A percentile compares a stretch with the other conserved stretches of the same genome.
Evolutionary conservation across 2,113 vertebrate species (phyloP).

Genomic region (Suricata suricatta): DNA sequence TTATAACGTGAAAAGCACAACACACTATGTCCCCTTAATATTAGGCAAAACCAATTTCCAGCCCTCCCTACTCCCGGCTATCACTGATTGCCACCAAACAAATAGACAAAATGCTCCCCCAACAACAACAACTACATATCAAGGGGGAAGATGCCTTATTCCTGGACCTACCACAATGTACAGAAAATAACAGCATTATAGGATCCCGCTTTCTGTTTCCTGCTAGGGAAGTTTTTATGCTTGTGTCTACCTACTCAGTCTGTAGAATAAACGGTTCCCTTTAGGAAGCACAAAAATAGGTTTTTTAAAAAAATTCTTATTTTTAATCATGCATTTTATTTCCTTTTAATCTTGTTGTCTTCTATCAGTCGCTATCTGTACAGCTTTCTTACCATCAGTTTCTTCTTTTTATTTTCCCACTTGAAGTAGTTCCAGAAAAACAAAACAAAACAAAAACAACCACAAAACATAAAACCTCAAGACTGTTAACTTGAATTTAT

Average conservation of each 20-base stretch:
- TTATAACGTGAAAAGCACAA: constrained; percentile 82
- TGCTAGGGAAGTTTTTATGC: constrained; percentile 80
- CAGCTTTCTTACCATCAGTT: constrained; percentile 32
- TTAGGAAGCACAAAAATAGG: constrained; percentile 80
- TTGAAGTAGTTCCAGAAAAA: constrained; percentile 72
- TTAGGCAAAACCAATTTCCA: constrained; percentile 59
- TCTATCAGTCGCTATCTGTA: constrained; percentile 63
- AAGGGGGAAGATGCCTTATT: constrained; percentile 70
- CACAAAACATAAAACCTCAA: neutral
- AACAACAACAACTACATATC: constrained; percentile 51
- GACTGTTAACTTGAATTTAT: constrained; percentile 38
- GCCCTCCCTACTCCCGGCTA: constrained; percentile 11
- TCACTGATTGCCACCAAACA: constrained; percentile 26
- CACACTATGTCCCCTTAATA: constrained; percentile 78
- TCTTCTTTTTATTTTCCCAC: constrained; percentile 54
- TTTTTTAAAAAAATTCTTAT: constrained; percentile 70
- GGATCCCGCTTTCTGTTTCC: constrained; percentile 71
- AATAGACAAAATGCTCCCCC: constrained; percentile 11
- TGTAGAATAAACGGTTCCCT: constrained; percentile 79
- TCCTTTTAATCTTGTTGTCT: constrained; percentile 43
- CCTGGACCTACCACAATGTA: constrained; percentile 82
- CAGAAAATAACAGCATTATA: constrained; percentile 80
- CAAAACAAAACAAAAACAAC: too few relatives aligned
- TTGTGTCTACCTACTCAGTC: constrained; percentile 80
- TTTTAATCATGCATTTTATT: constrained; percentile 76